Conservation (phyloP, 2,113 vertebrate genomes). For the Ptilonorhynchus violaceus region DNA sequence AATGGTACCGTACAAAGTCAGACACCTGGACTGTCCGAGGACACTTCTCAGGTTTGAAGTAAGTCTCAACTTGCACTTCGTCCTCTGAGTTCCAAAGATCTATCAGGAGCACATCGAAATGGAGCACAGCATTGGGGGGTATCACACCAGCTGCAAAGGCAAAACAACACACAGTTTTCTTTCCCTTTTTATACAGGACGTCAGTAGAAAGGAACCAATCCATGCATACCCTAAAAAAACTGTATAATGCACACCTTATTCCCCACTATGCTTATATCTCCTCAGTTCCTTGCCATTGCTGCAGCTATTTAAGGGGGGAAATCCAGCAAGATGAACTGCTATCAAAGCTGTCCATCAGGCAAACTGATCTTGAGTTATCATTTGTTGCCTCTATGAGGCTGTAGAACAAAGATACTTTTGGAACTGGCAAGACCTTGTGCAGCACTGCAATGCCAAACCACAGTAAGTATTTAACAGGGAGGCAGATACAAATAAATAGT, state of each 20-base stretch:
- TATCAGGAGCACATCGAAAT: slow-evolving; percentile 92
- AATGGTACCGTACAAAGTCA: slow-evolving; percentile 95
- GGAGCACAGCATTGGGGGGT: slow-evolving; percentile 88
- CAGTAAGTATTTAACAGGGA: background rate
- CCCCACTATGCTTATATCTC: background rate
- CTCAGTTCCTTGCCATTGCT: background rate
- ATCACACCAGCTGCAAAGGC: slow-evolving; percentile 83
- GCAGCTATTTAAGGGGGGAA: background rate
- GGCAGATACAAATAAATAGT: background rate
- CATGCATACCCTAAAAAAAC: background rate
- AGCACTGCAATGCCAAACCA: background rate
- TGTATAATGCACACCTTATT: background rate
- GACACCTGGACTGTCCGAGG: slow-evolving; percentile 88
- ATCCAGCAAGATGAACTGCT: background rate
- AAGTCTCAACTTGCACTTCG: slow-evolving; percentile 84
- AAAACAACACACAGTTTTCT: background rate
- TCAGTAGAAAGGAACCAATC: background rate
- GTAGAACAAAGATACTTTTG: background rate
- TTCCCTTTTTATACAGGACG: background rate
- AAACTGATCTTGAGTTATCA: background rate
- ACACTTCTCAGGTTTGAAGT: slow-evolving; percentile 83
- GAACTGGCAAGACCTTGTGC: background rate
- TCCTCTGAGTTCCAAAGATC: slow-evolving; percentile 94
- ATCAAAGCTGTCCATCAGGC: background rate
- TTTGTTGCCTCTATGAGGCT: background rate